phyloP scores from a whole-genome alignment of 2,113 vertebrate species.

The Talpa occidentalis region DNA sequence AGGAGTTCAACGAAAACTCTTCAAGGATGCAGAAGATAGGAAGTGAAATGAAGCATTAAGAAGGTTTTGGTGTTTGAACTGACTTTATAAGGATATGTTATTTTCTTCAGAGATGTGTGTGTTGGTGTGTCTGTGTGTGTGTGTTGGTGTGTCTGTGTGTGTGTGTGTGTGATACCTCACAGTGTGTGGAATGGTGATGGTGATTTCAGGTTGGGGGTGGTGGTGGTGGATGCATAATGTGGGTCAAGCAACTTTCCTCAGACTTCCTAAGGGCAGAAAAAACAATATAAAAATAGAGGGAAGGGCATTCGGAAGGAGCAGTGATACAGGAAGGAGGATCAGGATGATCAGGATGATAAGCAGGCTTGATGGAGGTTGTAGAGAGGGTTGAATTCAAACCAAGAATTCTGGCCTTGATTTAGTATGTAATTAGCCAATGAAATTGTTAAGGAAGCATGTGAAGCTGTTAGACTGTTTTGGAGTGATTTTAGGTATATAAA shows the following conservation, averaged over 20 bases:
- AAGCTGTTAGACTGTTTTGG: not conserved
- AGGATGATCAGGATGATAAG: accelerated
- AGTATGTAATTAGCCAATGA: no score
- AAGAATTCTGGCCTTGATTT: not conserved
- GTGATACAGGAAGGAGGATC: not conserved
- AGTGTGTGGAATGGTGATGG: no score
- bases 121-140: no score
- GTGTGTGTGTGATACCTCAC: not conserved
- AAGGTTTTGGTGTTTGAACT: not conserved
- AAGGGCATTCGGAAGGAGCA: not conserved
- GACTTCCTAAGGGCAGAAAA: not conserved
- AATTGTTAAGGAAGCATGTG: not conserved
- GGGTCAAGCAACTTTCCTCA: no score
- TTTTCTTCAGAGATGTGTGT: not conserved
- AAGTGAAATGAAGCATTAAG: no score
- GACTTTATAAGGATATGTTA: not conserved
- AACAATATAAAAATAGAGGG: no score
- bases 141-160: no score
- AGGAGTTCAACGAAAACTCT: not conserved
- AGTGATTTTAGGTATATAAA: not conserved
- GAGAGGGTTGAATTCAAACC: not conserved
- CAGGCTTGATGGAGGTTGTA: no score
- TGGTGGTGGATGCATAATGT: no score
- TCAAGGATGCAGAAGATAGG: no score
- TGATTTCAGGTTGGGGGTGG: no score